Percentiles rank a stretch among this genome's conserved stretches.
These are phyloP conservation scores for Exephanes ischioxanthus DNA, from an alignment of 2,888 invertebrate genomes.

Conservation along the genomic window DNA sequence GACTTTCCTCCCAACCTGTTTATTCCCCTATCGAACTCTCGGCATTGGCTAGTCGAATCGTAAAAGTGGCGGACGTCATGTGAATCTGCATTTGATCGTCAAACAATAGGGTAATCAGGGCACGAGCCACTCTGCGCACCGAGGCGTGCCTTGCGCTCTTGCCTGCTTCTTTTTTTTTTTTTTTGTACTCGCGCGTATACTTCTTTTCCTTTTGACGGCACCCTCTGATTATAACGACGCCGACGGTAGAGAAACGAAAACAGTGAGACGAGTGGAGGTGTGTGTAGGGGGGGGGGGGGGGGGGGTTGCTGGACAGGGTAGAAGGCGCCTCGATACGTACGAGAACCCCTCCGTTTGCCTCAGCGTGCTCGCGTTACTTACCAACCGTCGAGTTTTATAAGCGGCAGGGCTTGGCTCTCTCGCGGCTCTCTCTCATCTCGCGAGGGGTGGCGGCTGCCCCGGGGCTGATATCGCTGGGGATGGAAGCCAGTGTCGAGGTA, in stretches of 20 bases:
- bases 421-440: conserved; percentile 32
- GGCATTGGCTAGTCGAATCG: not conserved
- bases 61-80: not conserved
- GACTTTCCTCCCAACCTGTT: not conserved
- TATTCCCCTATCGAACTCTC: not conserved
- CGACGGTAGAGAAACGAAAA: conserved; percentile 22
- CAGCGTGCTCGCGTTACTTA: conserved; percentile 43
- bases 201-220: conserved; percentile 35
- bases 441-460: conserved; percentile 47
- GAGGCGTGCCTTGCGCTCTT: not conserved
- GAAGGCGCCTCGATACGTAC: conserved; percentile 51
- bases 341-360: conserved; percentile 42
- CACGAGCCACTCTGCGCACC: not conserved
- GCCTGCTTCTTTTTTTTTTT: conserved; percentile 7
- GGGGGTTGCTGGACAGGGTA: conserved; percentile 27
- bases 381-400: conserved; percentile 62
- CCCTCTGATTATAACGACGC: conserved; percentile 57
- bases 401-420: conserved; percentile 47
- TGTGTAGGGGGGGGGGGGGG: conserved; percentile 11
- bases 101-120: conserved; percentile 7
- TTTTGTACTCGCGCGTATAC: not conserved
- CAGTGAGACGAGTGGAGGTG: conserved; percentile 26
- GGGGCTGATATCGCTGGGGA: conserved; percentile 57
- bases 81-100: not conserved
- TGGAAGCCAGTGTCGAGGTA: conserved; percentile 19